Evolutionary conservation across 2,113 vertebrate species (phyloP), one percentile per base, ranked within the genome.

Genomic region (Lophochroa leadbeateri): DNA sequence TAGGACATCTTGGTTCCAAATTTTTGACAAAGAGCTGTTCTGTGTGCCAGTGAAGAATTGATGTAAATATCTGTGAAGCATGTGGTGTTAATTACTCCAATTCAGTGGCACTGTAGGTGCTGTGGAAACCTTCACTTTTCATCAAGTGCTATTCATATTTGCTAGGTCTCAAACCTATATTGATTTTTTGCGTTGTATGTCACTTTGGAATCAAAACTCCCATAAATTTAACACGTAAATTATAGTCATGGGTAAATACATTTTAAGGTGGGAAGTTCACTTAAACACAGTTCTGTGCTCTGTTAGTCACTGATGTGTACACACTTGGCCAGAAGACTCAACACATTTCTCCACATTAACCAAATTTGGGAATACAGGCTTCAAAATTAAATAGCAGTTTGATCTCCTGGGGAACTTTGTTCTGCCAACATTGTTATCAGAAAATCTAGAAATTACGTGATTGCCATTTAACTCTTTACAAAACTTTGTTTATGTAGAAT

Each of bases 221-320:
- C 96, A 96, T 97, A 86, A 94, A 69, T 96, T 96, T 93, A 97
- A 97, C 94, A 93, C 92, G 52, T 91, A 97, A 97, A 97, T 97
- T 97, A 96, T 79, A 95, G 93, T 82, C 50, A 84, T 53, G 65
- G 92, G 53, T 96, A 96, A 86, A 88, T 94, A 78, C 67, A 90
- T 95, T 97, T 96, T 96, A 93, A 85, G 82, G 70, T 88, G 65
- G 71, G 90, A 96, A 89, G 69, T 96, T 71, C 96, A 75, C 91
- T 97, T 96, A 86, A 89, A 90, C 55, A 83, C 84, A 92, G 96
- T n/a, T 60, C 82, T 96, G 74, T 28, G 72, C 76, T 92, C 95
- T 65, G 69, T 79, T 96, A 91, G 75, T 61, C 88, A 10, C 80
- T 86, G 84, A 88, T 96, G 55, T 92, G 37, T 87, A 60, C 77